Evolutionary conservation across 2,113 vertebrate genomes (phyloP).

Genomic region (Tragelaphus buxtoni): DNA sequence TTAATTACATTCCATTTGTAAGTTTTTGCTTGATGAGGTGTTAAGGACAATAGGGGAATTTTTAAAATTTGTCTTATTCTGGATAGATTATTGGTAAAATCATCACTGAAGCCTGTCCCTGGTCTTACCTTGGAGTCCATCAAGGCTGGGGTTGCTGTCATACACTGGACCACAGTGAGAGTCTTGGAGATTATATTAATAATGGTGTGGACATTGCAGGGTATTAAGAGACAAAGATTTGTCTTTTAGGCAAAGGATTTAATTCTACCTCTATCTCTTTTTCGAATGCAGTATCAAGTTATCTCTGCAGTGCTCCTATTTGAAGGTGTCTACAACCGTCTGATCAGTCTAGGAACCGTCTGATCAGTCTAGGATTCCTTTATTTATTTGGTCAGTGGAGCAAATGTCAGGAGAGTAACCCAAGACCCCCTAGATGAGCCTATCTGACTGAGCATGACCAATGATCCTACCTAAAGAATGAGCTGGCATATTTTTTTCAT

Average conservation of each 20-base stretch:
- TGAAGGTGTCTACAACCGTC: background rate
- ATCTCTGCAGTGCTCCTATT: background rate
- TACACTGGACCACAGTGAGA: background rate
- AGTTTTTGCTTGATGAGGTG: conserved; percentile 17
- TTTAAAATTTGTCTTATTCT: background rate
- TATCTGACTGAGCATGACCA: background rate
- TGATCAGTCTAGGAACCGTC: too few relatives aligned
- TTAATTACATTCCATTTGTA: conserved; percentile 36
- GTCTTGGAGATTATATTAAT: background rate
- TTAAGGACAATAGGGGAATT: background rate
- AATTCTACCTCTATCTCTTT: background rate
- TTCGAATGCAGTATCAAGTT: background rate
- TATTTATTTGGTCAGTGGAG: background rate
- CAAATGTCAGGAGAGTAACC: background rate
- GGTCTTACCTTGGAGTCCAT: background rate
- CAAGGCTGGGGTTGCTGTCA: background rate
- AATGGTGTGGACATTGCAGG: background rate
- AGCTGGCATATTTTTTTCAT: background rate
- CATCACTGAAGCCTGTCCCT: background rate
- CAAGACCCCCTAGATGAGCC: background rate
- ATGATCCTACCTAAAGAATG: background rate
- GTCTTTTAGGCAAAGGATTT: background rate
- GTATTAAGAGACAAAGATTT: background rate
- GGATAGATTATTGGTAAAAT: background rate
- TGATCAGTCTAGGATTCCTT: background rate